Base-by-base conservation (phyloP, 2,113 vertebrate genomes). In the Mellivora capensis region DNA sequence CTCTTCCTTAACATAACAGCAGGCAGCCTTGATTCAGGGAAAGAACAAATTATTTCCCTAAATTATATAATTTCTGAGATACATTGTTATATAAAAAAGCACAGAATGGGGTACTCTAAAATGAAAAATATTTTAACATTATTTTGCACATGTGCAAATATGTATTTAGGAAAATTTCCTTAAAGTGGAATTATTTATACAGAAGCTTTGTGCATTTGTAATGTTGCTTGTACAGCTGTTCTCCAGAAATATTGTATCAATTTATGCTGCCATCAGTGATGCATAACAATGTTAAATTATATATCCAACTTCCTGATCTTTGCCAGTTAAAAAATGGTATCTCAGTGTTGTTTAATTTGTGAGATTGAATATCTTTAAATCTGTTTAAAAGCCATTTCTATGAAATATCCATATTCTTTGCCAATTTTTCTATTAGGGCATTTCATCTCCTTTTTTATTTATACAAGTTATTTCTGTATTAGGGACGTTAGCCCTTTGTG, bases 1-100 rank as follows among this genome's bases (percentile, higher is more conserved):
- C 18, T 62, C 54, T 67, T 89, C 67, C 39, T 61, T 92, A 90
- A 86, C 14, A 31, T 47, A 85, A 20, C n/a, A 27, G 20, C 23
- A 79, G 44, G 25, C 29, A 82, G 10, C 42, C 34, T 89, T 92
- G n/a, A 88, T 42, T 90, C 57, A 86, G 67, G 59, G 54, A 92
- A 94, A 87, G 59, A 87, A 92, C 21, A 64, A 57, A 93, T 42
- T 71, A 74, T 37, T 96, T 93, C 4, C 18, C 37, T 91, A 94
- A 88, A 76, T 94, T 61, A 57, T 3, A 23, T 20, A 57, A 34
- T 94, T 59, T 96, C 21, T 85, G 84, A 91, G 86, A 31, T 69
- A 77, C 7, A 11, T 64, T 87, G 52, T 72, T 81, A 87, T 31
- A 17, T 96, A 34, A 80, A 84, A 61, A 74, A 91, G 3, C 20